Evolutionary conservation across 2,797 vertebrate genomes (phyloP).

Genomic region (Pantherophis alleghaniensis): DNA sequence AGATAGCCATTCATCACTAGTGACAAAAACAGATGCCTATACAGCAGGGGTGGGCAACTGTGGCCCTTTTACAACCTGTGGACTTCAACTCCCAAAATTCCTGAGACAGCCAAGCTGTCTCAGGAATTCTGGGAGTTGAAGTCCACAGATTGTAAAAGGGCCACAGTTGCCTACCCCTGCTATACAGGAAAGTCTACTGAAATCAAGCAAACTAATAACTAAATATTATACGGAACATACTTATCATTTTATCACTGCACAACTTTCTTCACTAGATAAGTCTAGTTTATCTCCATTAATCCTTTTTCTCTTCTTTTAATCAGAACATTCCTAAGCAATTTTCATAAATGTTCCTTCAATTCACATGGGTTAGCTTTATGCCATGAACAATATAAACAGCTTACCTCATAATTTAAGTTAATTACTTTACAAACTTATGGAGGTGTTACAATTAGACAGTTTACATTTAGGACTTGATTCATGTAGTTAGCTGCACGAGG

Average conservation of each 20-base stretch:
- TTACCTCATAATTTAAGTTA: constrained; percentile 68
- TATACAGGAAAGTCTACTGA: neutral
- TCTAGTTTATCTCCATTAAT: neutral
- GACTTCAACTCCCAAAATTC: too few relatives aligned
- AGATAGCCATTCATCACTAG: neutral
- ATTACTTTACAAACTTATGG: constrained; percentile 57
- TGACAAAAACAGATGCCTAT: neutral
- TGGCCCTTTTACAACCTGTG: too few relatives aligned
- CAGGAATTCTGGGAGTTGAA: too few relatives aligned
- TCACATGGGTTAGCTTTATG: constrained; percentile 18
- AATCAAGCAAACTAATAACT: neutral
- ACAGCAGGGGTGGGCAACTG: neutral
- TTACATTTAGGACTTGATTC: constrained; percentile 30
- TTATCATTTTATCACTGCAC: neutral
- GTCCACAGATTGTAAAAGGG: too few relatives aligned
- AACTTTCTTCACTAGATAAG: neutral
- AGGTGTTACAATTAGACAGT: constrained; percentile 51
- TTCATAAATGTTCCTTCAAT: constrained; percentile 21
- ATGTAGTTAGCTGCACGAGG: constrained; percentile 47
- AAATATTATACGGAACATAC: neutral
- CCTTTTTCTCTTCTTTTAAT: constrained; percentile 41
- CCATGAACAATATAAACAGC: constrained; percentile 42
- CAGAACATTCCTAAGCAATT: constrained; percentile 38
- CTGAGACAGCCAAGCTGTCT: too few relatives aligned
- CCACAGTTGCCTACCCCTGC: too few relatives aligned